Evolutionary conservation across 2,797 vertebrate genomes (phyloP), one percentile per base, ranked within the genome.

Genomic region (Takifugu rubripes): DNA sequence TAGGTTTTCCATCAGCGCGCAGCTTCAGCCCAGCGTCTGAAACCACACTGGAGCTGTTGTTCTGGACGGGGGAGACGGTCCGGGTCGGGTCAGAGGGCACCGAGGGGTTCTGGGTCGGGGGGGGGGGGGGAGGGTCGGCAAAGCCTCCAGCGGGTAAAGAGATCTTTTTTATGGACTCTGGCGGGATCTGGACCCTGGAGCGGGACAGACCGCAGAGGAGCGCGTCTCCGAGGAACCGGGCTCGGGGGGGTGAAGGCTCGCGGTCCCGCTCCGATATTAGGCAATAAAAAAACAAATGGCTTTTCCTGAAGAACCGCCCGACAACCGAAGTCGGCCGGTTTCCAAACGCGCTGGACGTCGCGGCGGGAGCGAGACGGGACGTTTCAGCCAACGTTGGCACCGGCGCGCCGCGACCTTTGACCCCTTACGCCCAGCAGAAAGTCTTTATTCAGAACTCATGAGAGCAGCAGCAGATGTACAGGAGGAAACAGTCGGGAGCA

Each of bases 1-100:
- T 77, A 74, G 68, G 63, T 89, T 88, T 91, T 87, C 88, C 86
- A 88, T 82, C 82, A 67, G 61, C 58, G 25, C 68, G 74, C 75
- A 29, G 27, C 21, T 21, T 21, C 21, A 29, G 27, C 27, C 27
- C 27, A 29, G 27, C 27, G 27, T 21, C 4, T 29, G 27, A 7
- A 29, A 29, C 4, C 33, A 12, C 33, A 36, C 29, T 8, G 29
- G 9, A 31, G 9, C 29, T 31, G 29, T 31, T 31, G 29, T 31
- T 84, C 81, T 54, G 66, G 80, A 59, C 40, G 62, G 69, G 66
- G 64, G 81, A 75, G 84, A 86, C 87, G 86, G 81, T 65, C 84
- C 75, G 68, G 71, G 79, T 72, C 52, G 52, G 73, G 78, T 87
- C 80, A 82, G 63, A 68, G 80, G 81, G 75, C 81, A 70, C 72